Evolutionary conservation across 2,113 vertebrate genomes (phyloP), one percentile per base, ranked within the genome.

Genomic region (Seriola rivoliana): DNA sequence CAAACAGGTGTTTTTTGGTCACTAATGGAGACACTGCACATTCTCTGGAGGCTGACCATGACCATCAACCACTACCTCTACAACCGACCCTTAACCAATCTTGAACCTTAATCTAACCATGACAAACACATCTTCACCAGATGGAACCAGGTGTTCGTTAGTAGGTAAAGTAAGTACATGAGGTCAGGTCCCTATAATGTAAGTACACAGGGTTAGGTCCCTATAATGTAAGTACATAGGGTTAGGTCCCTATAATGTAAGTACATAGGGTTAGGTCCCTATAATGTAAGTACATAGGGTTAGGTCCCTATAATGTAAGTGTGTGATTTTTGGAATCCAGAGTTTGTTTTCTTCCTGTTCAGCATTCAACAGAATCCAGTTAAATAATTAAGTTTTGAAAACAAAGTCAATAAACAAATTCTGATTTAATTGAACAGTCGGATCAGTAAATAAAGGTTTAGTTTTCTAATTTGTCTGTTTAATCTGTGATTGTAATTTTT

Each of bases 371-470:
- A 63, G 62, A 74, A 34, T 70, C n/a, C 5, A 58, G 17, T 44
- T 60, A 21, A 79, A 48, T 57, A 68, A 62, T 75, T 29, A 25
- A 59, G 34, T 59, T 32, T 55, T 34, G 12, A 62, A 64, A 52
- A 36, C 13, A 59, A 44, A 72, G 36, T n/a, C 44, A 1, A 23
- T 78, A 23, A 70, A 50, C 77, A 72, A 54, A 36, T 5, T n/a
- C 29, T 52, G 32, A 21, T 80, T 64, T 10, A 59, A 32, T 4
- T 13, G 10, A 81, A n/a, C 57, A 77, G 57, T 36, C 66, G 57
- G 50, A 60, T 74, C 16, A 25, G 44, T 40, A 42, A 60, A 71
- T 38, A 63, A 63, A 78, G 17, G 54, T 79, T 87, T 50, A 64
- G 40, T 50, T 50, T 17, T 29, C 29, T 60, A 42, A 62, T 80